Evolutionary conservation across 2,113 vertebrate species (phyloP).

Genomic region (Anarrhichthys ocellatus): DNA sequence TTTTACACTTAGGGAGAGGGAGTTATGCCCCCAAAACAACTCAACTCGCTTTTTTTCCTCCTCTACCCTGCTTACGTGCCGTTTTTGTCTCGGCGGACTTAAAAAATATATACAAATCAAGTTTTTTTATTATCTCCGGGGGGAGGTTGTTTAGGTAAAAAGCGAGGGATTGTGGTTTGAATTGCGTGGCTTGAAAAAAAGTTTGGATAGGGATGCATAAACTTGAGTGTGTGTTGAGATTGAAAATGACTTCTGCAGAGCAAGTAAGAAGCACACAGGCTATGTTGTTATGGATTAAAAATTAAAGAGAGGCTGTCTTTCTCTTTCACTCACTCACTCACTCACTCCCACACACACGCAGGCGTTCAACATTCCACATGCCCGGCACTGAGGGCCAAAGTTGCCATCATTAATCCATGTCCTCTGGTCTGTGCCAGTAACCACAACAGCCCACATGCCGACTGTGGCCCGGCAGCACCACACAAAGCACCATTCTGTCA

Average conservation of each 20-base stretch:
- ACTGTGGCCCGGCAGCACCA: constrained; percentile 76
- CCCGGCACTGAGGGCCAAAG: constrained; percentile 78
- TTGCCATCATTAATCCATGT: constrained; percentile 87
- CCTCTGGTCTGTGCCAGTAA: constrained; percentile 84
- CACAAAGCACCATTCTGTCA: constrained; percentile 8
- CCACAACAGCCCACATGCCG: constrained; percentile 85
- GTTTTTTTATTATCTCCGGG: constrained; percentile 36
- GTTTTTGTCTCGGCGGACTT: constrained; percentile 48
- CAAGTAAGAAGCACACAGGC: constrained; percentile 28
- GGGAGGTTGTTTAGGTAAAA: constrained; percentile 54
- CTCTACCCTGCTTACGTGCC: constrained; percentile 31
- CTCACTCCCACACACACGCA: not conserved
- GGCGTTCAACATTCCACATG: constrained; percentile 18
- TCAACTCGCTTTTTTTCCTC: constrained; percentile 78
- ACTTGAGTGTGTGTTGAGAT: constrained; percentile 50
- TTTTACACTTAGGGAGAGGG: constrained; percentile 82
- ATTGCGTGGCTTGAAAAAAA: constrained; percentile 42
- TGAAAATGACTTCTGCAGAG: constrained; percentile 57
- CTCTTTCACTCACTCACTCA: not conserved
- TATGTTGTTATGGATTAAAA: constrained; percentile 60
- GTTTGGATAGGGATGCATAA: constrained; percentile 41
- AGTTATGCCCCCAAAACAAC: constrained; percentile 80
- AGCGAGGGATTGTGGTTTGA: constrained; percentile 31
- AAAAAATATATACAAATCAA: constrained; percentile 87
- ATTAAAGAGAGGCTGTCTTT: constrained; percentile 36